phyloP scores from a whole-genome alignment of 2,113 vertebrate genomes.

The Leucoraja erinaceus region DNA sequence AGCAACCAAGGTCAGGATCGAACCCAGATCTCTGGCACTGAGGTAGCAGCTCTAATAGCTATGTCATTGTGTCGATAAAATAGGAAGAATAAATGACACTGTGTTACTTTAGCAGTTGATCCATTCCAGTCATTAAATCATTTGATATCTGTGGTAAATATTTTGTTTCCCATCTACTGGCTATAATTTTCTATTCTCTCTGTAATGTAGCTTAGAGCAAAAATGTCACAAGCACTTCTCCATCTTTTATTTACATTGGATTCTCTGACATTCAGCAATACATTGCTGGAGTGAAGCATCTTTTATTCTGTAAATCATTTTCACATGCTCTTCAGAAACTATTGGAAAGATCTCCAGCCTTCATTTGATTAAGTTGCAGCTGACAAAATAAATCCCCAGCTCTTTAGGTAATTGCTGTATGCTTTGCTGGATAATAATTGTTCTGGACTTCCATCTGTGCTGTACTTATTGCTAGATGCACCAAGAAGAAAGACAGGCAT shows the following conservation, averaged over 20 bases:
- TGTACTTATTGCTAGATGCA: neutral
- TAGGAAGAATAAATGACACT: neutral
- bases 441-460: constrained; percentile 13
- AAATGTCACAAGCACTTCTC: neutral
- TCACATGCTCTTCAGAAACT: neutral
- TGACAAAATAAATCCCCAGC: neutral
- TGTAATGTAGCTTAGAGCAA: neutral
- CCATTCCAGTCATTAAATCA: neutral
- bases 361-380: neutral
- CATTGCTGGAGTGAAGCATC: neutral
- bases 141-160: neutral
- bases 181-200: neutral
- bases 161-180: neutral
- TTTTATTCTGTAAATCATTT: neutral
- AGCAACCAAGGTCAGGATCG: too few relatives aligned
- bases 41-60: too few relatives aligned
- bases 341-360: neutral
- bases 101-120: neutral
- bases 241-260: neutral
- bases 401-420: constrained; percentile 7
- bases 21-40: too few relatives aligned
- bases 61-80: neutral
- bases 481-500: neutral
- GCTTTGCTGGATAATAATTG: constrained; percentile 21
- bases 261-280: neutral